Conservation (phyloP, 2,888 invertebrate species). For the Eudasyphora cyanicolor region DNA sequence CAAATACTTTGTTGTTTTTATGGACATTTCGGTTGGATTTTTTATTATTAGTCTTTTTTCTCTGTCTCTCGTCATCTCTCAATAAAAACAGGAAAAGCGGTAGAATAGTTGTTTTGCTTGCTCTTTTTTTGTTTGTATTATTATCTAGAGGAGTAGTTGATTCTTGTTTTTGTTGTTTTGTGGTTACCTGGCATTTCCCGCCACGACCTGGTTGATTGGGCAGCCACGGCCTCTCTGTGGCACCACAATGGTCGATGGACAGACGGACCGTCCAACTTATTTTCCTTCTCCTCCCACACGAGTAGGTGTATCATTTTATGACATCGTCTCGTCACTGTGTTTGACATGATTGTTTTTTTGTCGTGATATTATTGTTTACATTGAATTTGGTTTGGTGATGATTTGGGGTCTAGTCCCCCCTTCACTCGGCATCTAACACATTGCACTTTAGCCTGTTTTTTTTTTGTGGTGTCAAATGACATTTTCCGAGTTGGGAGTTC, state of each 20-base stretch:
- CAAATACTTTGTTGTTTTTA: slow-evolving; percentile 6
- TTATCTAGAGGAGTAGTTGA: not conserved
- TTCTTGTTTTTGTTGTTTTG: slow-evolving; percentile 12
- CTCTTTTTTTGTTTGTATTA: not conserved
- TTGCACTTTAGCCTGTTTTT: too few species aligned
- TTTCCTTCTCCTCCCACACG: not conserved
- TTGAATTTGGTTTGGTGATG: slow-evolving; percentile 41
- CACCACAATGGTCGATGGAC: too few species aligned
- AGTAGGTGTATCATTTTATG: too few species aligned
- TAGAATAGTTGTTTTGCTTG: not conserved
- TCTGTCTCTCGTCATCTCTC: not conserved
- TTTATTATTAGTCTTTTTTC: not conserved
- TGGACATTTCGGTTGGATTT: too few species aligned
- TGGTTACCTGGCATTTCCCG: slow-evolving; percentile 8
- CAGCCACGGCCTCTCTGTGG: not conserved
- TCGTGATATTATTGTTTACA: slow-evolving; percentile 9
- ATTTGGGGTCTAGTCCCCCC: not conserved
- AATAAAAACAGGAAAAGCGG: slow-evolving; percentile 8
- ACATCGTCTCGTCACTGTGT: too few species aligned
- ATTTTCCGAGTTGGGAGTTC: slow-evolving; percentile 37
- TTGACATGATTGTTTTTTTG: not conserved
- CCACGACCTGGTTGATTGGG: not conserved
- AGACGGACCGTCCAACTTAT: too few species aligned
- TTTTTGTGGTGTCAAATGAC: slow-evolving; percentile 40
- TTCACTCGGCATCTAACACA: not conserved